phyloP scores from a whole-genome alignment of 2,797 vertebrate species.

The Pangasius mekongensis region DNA sequence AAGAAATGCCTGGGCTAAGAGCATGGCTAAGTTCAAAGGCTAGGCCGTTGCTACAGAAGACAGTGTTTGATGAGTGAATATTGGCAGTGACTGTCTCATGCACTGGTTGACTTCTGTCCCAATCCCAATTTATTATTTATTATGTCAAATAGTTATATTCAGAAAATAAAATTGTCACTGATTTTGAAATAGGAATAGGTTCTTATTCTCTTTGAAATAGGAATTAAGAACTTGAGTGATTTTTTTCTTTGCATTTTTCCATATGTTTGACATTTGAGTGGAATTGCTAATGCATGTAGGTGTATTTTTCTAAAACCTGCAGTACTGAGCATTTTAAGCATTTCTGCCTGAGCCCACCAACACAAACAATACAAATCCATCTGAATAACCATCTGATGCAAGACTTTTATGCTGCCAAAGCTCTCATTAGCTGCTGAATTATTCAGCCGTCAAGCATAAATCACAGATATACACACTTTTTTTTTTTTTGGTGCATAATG shows the following conservation, averaged over 20 bases:
- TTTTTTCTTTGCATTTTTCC: neutral
- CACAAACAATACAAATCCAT: slow-evolving; percentile 32
- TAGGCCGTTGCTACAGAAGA: neutral
- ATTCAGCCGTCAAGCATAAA: slow-evolving; percentile 47
- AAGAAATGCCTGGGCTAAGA: neutral
- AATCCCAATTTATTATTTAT: slow-evolving; percentile 2
- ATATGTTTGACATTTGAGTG: neutral
- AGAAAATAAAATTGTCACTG: neutral
- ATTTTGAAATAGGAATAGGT: neutral
- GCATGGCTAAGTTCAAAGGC: neutral
- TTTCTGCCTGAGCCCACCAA: slow-evolving; percentile 32
- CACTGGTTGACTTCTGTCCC: neutral
- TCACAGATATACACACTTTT: slow-evolving; percentile 57
- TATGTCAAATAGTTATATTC: neutral
- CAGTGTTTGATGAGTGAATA: neutral
- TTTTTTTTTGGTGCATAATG: slow-evolving; percentile 53
- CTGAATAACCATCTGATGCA: slow-evolving; percentile 46
- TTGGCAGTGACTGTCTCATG: neutral
- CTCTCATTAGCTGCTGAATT: slow-evolving; percentile 43
- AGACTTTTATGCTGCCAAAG: slow-evolving; percentile 42
- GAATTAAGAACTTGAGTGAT: neutral
- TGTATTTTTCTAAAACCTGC: slow-evolving; percentile 23
- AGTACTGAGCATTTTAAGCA: neutral
- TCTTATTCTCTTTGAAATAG: neutral
- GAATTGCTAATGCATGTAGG: slow-evolving; percentile 18